Evolutionary conservation across 2,888 invertebrate species (phyloP).

Genomic region (Lasioglossum calceatum): DNA sequence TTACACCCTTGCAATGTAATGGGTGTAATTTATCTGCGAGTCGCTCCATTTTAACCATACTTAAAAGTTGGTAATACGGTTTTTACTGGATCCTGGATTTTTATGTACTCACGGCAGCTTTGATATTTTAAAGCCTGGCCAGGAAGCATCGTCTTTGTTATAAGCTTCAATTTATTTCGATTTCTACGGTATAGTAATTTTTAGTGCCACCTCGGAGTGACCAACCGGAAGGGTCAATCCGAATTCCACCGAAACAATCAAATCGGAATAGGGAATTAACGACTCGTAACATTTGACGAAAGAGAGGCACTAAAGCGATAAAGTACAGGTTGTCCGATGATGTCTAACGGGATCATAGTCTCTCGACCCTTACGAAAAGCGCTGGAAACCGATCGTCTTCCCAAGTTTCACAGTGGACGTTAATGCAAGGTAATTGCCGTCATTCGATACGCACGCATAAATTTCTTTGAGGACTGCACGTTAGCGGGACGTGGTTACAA

Average conservation of each 20-base stretch:
- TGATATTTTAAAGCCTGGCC: too few species aligned
- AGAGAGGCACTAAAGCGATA: neutral
- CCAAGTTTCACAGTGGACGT: constrained; percentile 32
- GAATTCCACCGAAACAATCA: constrained; percentile 15
- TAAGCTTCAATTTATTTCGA: too few species aligned
- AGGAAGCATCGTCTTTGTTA: too few species aligned
- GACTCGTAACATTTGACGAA: neutral
- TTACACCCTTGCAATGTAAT: neutral
- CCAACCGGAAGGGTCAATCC: neutral
- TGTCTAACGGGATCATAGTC: constrained; percentile 1
- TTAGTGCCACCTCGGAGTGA: neutral
- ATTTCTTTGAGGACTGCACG: constrained; percentile 51
- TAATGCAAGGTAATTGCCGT: constrained; percentile 43
- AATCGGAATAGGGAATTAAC: constrained; percentile 41
- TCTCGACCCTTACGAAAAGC: neutral
- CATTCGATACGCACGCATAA: constrained; percentile 60
- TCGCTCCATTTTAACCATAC: neutral
- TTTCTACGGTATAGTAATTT: neutral
- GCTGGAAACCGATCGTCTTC: constrained; percentile 19
- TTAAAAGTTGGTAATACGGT: neutral
- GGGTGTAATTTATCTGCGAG: neutral
- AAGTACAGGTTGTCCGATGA: neutral
- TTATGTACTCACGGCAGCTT: neutral
- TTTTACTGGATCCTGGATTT: neutral
- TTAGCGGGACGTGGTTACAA: constrained; percentile 54